Conservation (phyloP, 2,888 invertebrate genomes). For the Rhimphoctona megacephalus region DNA sequence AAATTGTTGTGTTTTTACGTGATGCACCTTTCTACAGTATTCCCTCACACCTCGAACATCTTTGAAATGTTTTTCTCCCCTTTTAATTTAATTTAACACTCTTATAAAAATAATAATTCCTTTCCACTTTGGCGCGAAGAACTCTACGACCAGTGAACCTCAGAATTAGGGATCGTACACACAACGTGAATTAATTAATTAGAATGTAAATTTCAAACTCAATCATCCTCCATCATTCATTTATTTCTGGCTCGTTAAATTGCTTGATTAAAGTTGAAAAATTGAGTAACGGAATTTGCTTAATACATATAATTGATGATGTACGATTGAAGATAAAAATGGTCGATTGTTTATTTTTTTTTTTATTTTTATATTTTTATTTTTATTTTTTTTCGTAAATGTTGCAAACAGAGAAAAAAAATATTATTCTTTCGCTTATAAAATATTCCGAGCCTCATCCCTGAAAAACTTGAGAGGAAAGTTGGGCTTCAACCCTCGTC, state of each 20-base stretch:
- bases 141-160: not conserved
- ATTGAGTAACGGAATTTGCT: not conserved
- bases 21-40: conserved; percentile 35
- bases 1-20: conserved; percentile 75
- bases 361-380: not conserved
- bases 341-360: not conserved
- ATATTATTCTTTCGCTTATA: not conserved
- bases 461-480: not conserved
- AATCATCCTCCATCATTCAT: not conserved
- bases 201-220: not conserved
- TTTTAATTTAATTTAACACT: not conserved
- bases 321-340: not conserved
- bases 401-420: no score
- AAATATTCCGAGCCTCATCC: not conserved
- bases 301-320: not conserved
- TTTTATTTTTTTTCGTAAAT: not conserved
- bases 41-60: not conserved
- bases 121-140: not conserved
- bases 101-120: not conserved
- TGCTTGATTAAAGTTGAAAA: not conserved
- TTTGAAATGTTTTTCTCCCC: not conserved
- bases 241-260: not conserved
- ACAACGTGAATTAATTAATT: not conserved
- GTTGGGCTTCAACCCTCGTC: not conserved
- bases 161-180: not conserved